Evolutionary conservation across 2,113 vertebrate species (phyloP).

Genomic region (Cheilinus undulatus): DNA sequence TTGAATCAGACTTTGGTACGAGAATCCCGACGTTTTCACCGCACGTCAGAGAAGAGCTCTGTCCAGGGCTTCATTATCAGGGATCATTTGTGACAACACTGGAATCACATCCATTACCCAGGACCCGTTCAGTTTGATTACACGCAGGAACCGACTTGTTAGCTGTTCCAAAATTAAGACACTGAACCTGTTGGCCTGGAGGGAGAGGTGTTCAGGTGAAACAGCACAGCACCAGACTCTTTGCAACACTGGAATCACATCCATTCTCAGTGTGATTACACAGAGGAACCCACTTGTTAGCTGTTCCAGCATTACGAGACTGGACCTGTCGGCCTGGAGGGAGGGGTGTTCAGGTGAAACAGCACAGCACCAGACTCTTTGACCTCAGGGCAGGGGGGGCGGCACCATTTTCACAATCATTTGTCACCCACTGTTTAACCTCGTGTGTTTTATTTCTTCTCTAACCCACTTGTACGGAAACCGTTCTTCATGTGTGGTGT

Average conservation of each 20-base stretch:
- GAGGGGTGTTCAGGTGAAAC: slow-evolving; percentile 50
- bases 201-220: slow-evolving; percentile 50
- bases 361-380: background rate
- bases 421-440: slow-evolving; percentile 9
- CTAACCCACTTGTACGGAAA: background rate
- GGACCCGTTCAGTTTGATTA: slow-evolving; percentile 51
- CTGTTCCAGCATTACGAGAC: slow-evolving; percentile 42
- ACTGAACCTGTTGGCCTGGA: slow-evolving; percentile 75
- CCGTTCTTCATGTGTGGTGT: slow-evolving; percentile 40
- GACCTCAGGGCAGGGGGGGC: background rate
- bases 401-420: slow-evolving; percentile 1
- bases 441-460: slow-evolving; percentile 22
- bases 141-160: background rate
- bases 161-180: slow-evolving; percentile 39
- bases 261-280: background rate
- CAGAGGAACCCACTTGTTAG: background rate
- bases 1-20: slow-evolving; percentile 79
- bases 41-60: slow-evolving; percentile 58
- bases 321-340: slow-evolving; percentile 76
- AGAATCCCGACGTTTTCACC: slow-evolving; percentile 78
- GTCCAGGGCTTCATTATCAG: slow-evolving; percentile 46
- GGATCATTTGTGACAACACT: slow-evolving; percentile 85
- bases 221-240: background rate
- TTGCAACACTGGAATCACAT: too few relatives aligned
- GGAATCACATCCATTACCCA: slow-evolving; percentile 63